Evolutionary conservation across 2,797 vertebrate species (phyloP).

Genomic region (Natrix natrix): DNA sequence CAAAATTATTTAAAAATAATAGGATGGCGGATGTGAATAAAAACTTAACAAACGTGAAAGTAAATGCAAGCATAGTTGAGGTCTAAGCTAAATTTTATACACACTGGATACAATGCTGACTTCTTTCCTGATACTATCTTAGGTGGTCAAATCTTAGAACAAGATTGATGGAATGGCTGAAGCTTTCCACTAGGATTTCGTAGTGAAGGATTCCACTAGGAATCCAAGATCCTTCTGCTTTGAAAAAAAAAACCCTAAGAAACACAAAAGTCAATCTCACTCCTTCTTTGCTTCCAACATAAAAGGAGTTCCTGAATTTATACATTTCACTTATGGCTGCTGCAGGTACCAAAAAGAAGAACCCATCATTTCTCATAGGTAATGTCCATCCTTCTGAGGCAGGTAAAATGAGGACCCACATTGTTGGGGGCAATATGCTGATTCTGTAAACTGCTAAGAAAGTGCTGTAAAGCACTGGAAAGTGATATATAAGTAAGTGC

Average conservation of each 20-base stretch:
- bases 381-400: too few species aligned
- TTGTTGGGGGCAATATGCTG: too few species aligned
- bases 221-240: neutral
- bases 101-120: neutral
- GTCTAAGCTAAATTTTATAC: neutral
- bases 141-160: neutral
- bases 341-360: neutral
- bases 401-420: too few species aligned
- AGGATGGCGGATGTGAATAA: neutral
- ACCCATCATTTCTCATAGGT: neutral
- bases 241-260: neutral
- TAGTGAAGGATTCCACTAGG: neutral
- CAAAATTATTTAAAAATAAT: neutral
- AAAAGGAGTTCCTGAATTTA: neutral
- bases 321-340: neutral
- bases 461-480: too few species aligned
- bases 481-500: too few species aligned
- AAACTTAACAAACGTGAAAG: neutral
- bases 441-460: too few species aligned
- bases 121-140: neutral
- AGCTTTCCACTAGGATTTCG: neutral
- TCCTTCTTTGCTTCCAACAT: neutral
- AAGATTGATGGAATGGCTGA: neutral
- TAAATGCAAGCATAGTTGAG: neutral
- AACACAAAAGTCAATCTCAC: neutral